Percentiles rank a stretch among this genome's conserved stretches.
phyloP scores from a whole-genome alignment of 2,888 invertebrate genomes.

The Yponomeuta plumbellus region DNA sequence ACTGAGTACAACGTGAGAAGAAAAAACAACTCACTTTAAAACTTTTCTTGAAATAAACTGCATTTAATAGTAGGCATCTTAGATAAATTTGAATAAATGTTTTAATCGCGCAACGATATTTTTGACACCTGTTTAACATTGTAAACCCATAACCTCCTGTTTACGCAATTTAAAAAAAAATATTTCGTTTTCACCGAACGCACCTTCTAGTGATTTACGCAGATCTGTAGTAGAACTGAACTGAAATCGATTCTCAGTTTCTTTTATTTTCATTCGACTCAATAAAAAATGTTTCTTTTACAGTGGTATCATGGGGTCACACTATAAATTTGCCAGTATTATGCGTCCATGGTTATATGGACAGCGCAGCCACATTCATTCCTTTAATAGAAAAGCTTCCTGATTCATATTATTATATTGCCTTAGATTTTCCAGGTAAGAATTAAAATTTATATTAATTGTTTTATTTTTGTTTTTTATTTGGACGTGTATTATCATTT shows the following conservation, averaged over 20 bases:
- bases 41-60: too few relatives aligned
- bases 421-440: conserved; percentile 66
- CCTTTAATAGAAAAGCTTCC: conserved; percentile 66
- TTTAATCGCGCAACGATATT: too few relatives aligned
- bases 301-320: conserved; percentile 76
- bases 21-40: too few relatives aligned
- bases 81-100: too few relatives aligned
- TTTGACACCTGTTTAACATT: too few relatives aligned
- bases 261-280: background rate
- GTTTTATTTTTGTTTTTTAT: too few relatives aligned
- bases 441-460: too few relatives aligned
- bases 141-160: too few relatives aligned
- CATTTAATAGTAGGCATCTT: too few relatives aligned
- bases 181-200: background rate
- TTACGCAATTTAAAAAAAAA: background rate
- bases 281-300: conserved; percentile 26
- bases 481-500: too few relatives aligned
- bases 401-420: conserved; percentile 37
- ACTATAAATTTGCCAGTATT: conserved; percentile 58
- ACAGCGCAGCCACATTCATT: conserved; percentile 77
- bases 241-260: background rate
- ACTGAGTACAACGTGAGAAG: too few relatives aligned
- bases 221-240: background rate
- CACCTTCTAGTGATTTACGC: background rate
- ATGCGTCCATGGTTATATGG: conserved; percentile 74